phyloP scores from a whole-genome alignment of 2,888 invertebrate genomes.

The Noctua comes region DNA sequence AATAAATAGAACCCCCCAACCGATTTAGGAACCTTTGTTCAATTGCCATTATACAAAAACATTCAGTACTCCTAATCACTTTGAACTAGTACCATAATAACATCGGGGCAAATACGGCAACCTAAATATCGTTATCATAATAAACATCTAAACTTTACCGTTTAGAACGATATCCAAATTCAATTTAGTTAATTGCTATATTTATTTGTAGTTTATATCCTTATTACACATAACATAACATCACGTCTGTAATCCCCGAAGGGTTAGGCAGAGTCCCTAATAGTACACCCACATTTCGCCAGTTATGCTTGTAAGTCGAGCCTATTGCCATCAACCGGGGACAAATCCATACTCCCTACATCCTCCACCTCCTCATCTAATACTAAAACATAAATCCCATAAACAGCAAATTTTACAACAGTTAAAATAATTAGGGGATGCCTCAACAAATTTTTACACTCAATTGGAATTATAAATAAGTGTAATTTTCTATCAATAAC shows the following conservation, averaged over 20 bases:
- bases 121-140: not conserved
- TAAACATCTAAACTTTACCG: conserved; percentile 8
- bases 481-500: not conserved
- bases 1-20: not conserved
- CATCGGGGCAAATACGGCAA: not conserved
- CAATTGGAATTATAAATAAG: not conserved
- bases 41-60: not conserved
- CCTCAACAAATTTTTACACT: not conserved
- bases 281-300: too few relatives aligned
- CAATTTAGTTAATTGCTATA: conserved; percentile 5
- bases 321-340: too few relatives aligned
- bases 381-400: not conserved
- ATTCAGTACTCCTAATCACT: not conserved
- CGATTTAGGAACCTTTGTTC: not conserved
- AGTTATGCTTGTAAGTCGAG: too few relatives aligned
- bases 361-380: too few relatives aligned
- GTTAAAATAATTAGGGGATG: too few relatives aligned
- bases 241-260: too few relatives aligned
- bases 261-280: too few relatives aligned
- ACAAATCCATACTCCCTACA: too few relatives aligned
- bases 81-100: not conserved
- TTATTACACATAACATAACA: not conserved
- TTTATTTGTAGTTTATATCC: not conserved
- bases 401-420: not conserved
- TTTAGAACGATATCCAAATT: conserved; percentile 11